A percentile compares a stretch with the other conserved stretches of the same genome.
These are phyloP conservation scores for Ctenomys sociabilis DNA, from an alignment of 2,113 vertebrate genomes.

Conservation along the genomic window DNA sequence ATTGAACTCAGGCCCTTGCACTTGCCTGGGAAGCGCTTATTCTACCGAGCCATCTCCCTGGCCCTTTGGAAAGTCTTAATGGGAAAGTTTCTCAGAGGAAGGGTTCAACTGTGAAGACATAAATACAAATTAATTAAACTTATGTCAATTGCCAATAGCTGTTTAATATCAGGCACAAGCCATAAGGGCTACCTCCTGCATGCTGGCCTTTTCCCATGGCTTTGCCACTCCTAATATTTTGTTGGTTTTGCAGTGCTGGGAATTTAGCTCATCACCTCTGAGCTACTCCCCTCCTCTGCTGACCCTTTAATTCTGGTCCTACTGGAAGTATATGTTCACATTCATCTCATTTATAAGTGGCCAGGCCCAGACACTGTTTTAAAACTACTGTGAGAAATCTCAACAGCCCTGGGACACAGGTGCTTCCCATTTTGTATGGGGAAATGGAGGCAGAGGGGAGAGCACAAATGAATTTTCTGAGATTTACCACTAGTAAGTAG, in stretches of 20 bases:
- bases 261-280: background rate
- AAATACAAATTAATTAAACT: background rate
- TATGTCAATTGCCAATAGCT: background rate
- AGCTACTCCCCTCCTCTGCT: background rate
- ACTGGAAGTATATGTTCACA: background rate
- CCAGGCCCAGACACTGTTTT: background rate
- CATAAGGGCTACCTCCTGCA: rapidly evolving
- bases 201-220: background rate
- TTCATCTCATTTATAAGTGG: background rate
- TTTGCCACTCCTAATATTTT: background rate
- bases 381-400: background rate
- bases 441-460: background rate
- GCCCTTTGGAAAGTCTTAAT: constrained; percentile 63
- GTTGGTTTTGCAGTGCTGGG: background rate
- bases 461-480: background rate
- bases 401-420: background rate
- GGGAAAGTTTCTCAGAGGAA: constrained; percentile 65
- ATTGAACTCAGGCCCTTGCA: no score
- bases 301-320: background rate
- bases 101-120: background rate
- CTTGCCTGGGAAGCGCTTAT: no score
- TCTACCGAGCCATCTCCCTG: no score
- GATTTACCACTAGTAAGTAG: background rate
- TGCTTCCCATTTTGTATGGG: background rate
- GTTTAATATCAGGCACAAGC: background rate